Base-by-base conservation (phyloP, 1,140 invertebrate genomes). In the Helicoverpa armigera region DNA sequence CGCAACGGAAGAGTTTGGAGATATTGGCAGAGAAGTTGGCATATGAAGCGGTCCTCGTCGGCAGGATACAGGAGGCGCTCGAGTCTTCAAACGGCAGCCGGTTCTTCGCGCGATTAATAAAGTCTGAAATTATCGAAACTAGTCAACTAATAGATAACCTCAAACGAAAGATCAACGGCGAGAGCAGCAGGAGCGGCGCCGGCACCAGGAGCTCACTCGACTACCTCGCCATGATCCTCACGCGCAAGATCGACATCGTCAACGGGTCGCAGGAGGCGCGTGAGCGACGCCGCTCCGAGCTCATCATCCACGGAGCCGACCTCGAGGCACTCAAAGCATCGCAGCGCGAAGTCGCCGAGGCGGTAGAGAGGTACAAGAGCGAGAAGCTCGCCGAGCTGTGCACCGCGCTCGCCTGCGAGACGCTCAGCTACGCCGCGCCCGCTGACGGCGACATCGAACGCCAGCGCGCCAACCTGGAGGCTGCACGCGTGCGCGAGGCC, bases 21-120 rank as follows among this genome's bases (percentile, higher is more conserved):
- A 95, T 98, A 69, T 90, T 98, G 79, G 97, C 97, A 2, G 97
- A 98, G 88, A 97, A 97, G 85, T 93, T 98, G 29, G 97, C 97
- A 0, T 98, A 97, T 88, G 97, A 98, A 93, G 96, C 96, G 53
- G 96, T 97, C 18, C 93, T 97, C 67, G 94, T 97, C 51, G 94
- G 95, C 31, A 95, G 96, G 82, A 95, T 97, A 51, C 96, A 96
- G 83, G 95, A 96, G 84, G 96, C 96, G 60, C 90, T 96, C 60
- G 92, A 95, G 56, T 94, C 94, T 14, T 90, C 92, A 50, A 95
- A 95, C 70, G 95, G 95, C 65, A 95, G 95, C 84, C 91, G 94
- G 79, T 94, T 95, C 78, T 95, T 96, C 83, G 95, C 96, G 79
- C 92, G 96, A 83, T 92, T 96, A 81, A 95, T 96, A 58, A 94